Evolutionary conservation across 2,797 vertebrate species (phyloP).

Genomic region (Melanotaenia maccullochi): DNA sequence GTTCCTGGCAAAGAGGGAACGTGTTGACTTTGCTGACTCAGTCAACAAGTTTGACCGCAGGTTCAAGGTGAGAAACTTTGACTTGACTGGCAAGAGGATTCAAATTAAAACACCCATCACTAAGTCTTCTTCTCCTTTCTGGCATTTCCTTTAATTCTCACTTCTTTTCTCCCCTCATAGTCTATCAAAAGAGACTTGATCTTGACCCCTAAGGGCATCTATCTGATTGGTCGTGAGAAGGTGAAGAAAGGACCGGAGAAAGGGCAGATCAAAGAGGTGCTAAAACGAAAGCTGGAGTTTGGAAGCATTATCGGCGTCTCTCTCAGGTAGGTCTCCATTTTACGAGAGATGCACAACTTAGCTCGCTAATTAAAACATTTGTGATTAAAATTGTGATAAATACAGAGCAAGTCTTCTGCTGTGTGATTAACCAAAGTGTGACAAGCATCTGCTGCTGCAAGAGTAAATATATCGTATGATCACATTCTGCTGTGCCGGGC

Average conservation of each 20-base stretch:
- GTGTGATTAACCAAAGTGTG: neutral
- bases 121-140: conserved; percentile 38
- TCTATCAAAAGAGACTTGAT: conserved; percentile 95
- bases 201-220: conserved; percentile 92
- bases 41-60: conserved; percentile 95
- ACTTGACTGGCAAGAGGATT: neutral
- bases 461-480: neutral
- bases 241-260: conserved; percentile 97
- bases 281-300: conserved; percentile 95
- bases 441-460: neutral
- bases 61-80: conserved; percentile 91
- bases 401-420: conserved; percentile 6
- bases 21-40: conserved; percentile 92
- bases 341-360: neutral
- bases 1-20: conserved; percentile 93
- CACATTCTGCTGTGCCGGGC: neutral
- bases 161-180: conserved; percentile 71
- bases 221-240: conserved; percentile 95
- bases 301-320: conserved; percentile 85
- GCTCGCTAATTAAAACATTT: neutral
- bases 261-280: conserved; percentile 92
- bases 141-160: conserved; percentile 14
- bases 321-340: conserved; percentile 84
- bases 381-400: conserved; percentile 3
- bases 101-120: neutral